Evolutionary conservation across 2,888 invertebrate genomes (phyloP).

Genomic region (Meiosimyza decipiens): DNA sequence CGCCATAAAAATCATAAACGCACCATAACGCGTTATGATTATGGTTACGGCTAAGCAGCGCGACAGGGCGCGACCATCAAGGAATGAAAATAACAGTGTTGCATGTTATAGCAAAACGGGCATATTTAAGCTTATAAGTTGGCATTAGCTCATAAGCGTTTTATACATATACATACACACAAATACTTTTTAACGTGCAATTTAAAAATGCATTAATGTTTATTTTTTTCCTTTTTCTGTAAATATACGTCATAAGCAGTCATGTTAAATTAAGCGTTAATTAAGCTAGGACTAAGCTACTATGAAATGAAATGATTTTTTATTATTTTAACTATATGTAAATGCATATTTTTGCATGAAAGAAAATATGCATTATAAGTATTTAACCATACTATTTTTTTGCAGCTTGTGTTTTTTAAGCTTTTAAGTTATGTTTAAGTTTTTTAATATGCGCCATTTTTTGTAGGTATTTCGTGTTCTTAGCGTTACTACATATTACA

Average conservation of each 20-base stretch:
- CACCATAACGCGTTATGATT: conserved; percentile 42
- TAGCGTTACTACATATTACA: too few species aligned
- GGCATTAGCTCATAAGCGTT: conserved; percentile 10
- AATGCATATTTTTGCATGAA: background rate
- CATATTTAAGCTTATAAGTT: conserved; percentile 7
- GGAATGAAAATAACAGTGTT: background rate
- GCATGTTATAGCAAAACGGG: background rate
- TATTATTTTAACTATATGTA: background rate
- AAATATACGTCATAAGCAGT: conserved; percentile 14
- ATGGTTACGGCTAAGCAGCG: conserved; percentile 52
- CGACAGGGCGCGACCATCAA: background rate
- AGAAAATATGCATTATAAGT: background rate
- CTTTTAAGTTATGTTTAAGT: background rate
- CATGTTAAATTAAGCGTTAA: background rate
- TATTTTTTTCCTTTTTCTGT: conserved; percentile 6
- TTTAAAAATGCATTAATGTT: background rate
- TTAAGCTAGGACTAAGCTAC: too few species aligned
- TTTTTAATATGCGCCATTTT: too few species aligned
- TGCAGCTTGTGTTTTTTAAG: background rate
- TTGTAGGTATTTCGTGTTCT: too few species aligned
- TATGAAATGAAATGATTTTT: background rate
- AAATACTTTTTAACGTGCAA: background rate
- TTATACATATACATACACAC: background rate
- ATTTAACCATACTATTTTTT: background rate
- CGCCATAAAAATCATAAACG: conserved; percentile 47